These are phyloP conservation scores for Drosophila kohkoa DNA, from an alignment of 1,140 invertebrate species.

Conservation along the genomic window DNA sequence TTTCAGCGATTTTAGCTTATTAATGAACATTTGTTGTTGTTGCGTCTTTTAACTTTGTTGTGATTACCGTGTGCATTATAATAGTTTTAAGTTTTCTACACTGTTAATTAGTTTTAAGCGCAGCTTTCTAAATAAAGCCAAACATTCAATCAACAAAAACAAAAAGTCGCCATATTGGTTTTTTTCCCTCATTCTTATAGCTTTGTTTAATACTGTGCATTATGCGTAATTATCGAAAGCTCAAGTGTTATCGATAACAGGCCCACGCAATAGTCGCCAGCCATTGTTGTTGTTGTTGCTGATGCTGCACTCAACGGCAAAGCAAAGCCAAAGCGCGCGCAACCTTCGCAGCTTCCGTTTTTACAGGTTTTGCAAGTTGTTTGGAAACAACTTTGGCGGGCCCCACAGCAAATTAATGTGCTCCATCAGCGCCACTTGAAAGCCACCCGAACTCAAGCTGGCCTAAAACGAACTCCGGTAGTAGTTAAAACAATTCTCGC, in stretches of 20 bases:
- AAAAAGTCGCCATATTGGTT: background rate
- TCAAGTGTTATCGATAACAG: slow-evolving; percentile 23
- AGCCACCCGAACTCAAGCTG: slow-evolving; percentile 10
- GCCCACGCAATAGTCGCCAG: slow-evolving; percentile 5
- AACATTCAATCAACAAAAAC: background rate
- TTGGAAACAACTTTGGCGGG: slow-evolving; percentile 65
- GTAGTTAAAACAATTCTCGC: slow-evolving; percentile 81
- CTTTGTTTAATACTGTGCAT: background rate
- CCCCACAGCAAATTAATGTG: slow-evolving; percentile 74
- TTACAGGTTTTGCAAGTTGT: slow-evolving; percentile 71
- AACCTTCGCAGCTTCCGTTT: slow-evolving; percentile 76
- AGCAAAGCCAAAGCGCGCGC: background rate
- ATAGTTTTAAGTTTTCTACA: slow-evolving; percentile 48
- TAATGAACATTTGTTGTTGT: slow-evolving; percentile 14
- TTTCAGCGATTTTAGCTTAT: slow-evolving; percentile 81
- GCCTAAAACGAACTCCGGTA: slow-evolving; percentile 79
- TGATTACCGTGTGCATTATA: slow-evolving; percentile 75
- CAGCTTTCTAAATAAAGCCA: slow-evolving; percentile 33
- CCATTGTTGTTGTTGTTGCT: background rate
- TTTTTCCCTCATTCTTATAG: background rate
- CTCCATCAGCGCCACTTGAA: slow-evolving; percentile 67
- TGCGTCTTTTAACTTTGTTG: slow-evolving; percentile 46
- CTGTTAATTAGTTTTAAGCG: slow-evolving; percentile 78
- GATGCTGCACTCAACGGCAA: background rate
- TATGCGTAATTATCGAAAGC: slow-evolving; percentile 17